Evolutionary conservation across 2,888 invertebrate genomes (phyloP).

Genomic region (Malacosoma neustria): DNA sequence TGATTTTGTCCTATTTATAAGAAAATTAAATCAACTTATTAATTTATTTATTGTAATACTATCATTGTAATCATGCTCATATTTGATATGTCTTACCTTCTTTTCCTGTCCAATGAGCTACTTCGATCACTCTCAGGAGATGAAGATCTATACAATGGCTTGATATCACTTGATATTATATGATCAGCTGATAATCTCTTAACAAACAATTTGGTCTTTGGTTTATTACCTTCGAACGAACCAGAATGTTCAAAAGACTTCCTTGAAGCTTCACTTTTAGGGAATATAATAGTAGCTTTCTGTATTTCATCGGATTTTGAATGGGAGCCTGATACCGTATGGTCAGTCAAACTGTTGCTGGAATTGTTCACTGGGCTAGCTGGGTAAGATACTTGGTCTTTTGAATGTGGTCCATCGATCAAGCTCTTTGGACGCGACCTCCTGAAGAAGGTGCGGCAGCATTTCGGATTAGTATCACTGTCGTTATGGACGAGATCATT

Average conservation of each 20-base stretch:
- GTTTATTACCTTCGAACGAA: constrained; percentile 63
- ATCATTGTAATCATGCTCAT: constrained; percentile 1
- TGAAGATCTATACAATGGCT: constrained; percentile 52
- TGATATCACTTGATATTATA: constrained; percentile 56
- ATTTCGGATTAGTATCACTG: constrained; percentile 50
- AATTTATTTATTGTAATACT: neutral
- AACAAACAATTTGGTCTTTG: constrained; percentile 60
- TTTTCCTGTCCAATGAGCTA: constrained; percentile 62
- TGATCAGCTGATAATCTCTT: constrained; percentile 67
- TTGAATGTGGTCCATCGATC: constrained; percentile 41
- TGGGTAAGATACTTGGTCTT: constrained; percentile 45
- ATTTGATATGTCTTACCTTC: constrained; percentile 34
- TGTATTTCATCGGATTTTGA: constrained; percentile 60
- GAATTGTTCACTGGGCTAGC: constrained; percentile 55
- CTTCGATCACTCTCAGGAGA: constrained; percentile 67
- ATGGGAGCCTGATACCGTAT: constrained; percentile 42
- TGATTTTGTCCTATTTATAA: constrained; percentile 46
- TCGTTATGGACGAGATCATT: constrained; percentile 34
- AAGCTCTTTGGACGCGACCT: constrained; percentile 60
- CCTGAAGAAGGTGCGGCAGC: constrained; percentile 61
- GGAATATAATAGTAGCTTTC: constrained; percentile 56
- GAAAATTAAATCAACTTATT: constrained; percentile 6
- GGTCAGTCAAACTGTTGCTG: constrained; percentile 48
- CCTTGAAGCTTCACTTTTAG: constrained; percentile 49
- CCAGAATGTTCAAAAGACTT: constrained; percentile 63